Evolutionary conservation across 23 tunicate genomes (phyloP).

Genomic region (Ascidia mentula): DNA sequence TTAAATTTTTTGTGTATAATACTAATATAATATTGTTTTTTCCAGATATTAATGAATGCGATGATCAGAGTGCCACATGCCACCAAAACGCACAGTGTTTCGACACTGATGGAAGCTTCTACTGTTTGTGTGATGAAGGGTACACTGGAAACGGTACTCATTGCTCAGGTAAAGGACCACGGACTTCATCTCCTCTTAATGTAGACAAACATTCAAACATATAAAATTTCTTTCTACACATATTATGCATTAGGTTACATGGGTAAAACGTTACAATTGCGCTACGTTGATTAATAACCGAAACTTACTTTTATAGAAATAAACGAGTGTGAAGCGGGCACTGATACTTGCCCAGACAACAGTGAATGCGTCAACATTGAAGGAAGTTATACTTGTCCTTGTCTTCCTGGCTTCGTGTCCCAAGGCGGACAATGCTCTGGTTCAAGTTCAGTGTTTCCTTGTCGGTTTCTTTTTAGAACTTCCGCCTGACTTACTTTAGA

Average conservation of each 20-base stretch:
- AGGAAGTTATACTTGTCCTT: background rate
- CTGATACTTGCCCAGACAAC: background rate
- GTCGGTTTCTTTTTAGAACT: too few relatives aligned
- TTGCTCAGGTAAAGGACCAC: background rate
- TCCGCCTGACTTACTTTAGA: too few relatives aligned
- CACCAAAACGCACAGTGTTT: background rate
- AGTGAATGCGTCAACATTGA: background rate
- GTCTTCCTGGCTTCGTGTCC: background rate
- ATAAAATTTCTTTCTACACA: too few relatives aligned
- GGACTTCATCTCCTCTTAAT: too few relatives aligned
- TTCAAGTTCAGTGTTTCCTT: too few relatives aligned
- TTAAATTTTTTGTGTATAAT: too few relatives aligned
- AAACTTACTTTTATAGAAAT: background rate
- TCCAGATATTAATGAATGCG: background rate
- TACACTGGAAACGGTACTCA: background rate
- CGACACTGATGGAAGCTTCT: background rate
- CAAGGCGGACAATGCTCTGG: background rate
- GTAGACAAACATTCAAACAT: too few relatives aligned
- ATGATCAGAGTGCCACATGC: background rate
- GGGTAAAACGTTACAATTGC: background rate
- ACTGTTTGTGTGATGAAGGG: background rate
- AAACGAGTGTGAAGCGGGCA: background rate
- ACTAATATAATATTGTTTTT: too few relatives aligned
- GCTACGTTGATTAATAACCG: too few relatives aligned
- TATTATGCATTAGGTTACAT: too few relatives aligned